Conservation (phyloP, 2,888 invertebrate genomes). For the Epinotia demarniana region DNA sequence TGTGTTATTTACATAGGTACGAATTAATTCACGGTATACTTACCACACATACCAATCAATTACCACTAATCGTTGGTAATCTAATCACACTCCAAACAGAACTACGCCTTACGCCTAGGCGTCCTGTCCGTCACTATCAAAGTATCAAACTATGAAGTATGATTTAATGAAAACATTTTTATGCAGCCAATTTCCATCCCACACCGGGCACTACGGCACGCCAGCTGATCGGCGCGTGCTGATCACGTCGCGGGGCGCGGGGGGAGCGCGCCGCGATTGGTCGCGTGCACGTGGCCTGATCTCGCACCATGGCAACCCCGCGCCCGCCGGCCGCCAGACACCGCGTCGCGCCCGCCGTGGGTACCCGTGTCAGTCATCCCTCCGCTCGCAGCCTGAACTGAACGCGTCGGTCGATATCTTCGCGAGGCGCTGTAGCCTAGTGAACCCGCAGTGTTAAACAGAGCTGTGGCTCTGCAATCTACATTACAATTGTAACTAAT, state of each 20-base stretch:
- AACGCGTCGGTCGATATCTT: constrained; percentile 64
- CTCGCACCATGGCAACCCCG: constrained; percentile 88
- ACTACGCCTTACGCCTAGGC: too few relatives aligned
- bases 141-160: too few relatives aligned
- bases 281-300: constrained; percentile 89
- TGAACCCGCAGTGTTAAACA: constrained; percentile 15
- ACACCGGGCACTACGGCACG: constrained; percentile 21
- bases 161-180: too few relatives aligned
- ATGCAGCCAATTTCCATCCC: too few relatives aligned
- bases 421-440: constrained; percentile 9
- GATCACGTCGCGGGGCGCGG: constrained; percentile 47
- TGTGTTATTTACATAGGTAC: too few relatives aligned
- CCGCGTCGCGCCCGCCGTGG: constrained; percentile 60
- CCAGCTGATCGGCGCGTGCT: constrained; percentile 52
- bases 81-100: too few relatives aligned
- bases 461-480: constrained; percentile 17
- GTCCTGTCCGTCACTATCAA: too few relatives aligned
- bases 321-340: constrained; percentile 48
- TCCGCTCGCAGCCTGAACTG: constrained; percentile 45
- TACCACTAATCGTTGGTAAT: too few relatives aligned
- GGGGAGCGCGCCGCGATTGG: constrained; percentile 82
- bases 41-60: too few relatives aligned
- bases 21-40: too few relatives aligned
- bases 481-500: constrained; percentile 11
- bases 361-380: constrained; percentile 48